Conservation (phyloP, 2,797 vertebrate genomes). For the Brotula barbata region DNA sequence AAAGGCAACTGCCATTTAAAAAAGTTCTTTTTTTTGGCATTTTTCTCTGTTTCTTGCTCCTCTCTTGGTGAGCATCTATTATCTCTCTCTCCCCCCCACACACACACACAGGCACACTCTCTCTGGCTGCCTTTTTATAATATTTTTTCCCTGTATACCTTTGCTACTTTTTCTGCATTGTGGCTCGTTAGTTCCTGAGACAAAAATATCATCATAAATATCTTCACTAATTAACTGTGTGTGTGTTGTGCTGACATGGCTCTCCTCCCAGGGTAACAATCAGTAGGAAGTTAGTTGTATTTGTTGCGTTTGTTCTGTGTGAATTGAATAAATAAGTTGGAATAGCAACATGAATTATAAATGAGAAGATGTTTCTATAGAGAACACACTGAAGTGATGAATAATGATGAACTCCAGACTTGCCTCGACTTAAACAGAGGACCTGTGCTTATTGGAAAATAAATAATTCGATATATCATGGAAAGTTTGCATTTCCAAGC, state of each 20-base stretch:
- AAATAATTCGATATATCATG: not conserved
- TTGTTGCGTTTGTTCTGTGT: conserved; percentile 62
- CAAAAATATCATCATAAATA: conserved; percentile 65
- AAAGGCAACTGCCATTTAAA: no score
- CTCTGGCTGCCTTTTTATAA: no score
- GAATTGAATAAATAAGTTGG: conserved; percentile 63
- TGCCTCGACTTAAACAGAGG: conserved; percentile 31
- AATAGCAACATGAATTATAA: conserved; percentile 61
- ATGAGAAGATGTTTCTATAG: conserved; percentile 43
- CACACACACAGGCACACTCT: no score
- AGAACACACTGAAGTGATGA: conserved; percentile 49
- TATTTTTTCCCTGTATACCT: conserved; percentile 44
- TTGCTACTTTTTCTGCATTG: conserved; percentile 42
- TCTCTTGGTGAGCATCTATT: no score
- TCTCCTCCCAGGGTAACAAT: conserved; percentile 58
- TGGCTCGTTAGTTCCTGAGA: conserved; percentile 60
- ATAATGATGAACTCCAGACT: conserved; percentile 52
- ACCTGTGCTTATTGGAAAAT: conserved; percentile 20
- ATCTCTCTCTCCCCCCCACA: no score
- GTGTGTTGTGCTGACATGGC: conserved; percentile 20
- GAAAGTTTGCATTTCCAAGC: no score
- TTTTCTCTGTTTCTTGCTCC: no score
- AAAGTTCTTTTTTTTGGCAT: no score
- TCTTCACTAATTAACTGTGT: conserved; percentile 62
- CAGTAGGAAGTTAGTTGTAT: conserved; percentile 57